Evolutionary conservation across 1,140 invertebrate species (phyloP), one percentile per base, ranked within the genome.

Genomic region (Nephila pilipes): DNA sequence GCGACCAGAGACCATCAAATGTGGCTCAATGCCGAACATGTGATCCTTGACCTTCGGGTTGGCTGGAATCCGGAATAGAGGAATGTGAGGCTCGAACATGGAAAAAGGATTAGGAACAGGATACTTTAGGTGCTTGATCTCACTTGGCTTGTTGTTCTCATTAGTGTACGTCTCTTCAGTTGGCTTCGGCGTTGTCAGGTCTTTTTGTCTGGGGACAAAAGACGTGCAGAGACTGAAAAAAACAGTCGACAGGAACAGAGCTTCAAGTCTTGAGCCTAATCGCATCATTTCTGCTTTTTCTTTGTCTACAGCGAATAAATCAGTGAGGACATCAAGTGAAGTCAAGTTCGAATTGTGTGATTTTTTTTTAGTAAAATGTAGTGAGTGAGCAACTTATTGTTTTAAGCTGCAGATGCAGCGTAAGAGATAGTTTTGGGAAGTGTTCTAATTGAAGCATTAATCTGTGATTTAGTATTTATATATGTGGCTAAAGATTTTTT

Each of bases 121-220:
- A 29, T 83, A 18, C 36, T 54, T 16, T 2, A 90, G 8, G 29
- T 57, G 38, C 57, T 60, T 81, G 22, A 91, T 65, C 32, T 38
- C 75, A 2, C 29, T 91, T 8, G 89, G 89, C 20, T 55, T 55
- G 36, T 91, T 91, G 55, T 91, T 22, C 1, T 91, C 79, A 32
- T 32, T 63, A 20, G 57, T 60, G 32, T 20, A 54, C 1, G 22
- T 29, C 22, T 63, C 89, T 22, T 81, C 80, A 18, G 32, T 55
- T 32, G 88, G 65, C 10, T 29, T 32, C 8, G 46, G 8, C 16
- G 88, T 80, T 4, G 69, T 32, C 4, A 29, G 4, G 20, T 54
- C 18, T 20, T 69, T 6, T 32, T 38, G 38, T 20, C 32, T 60
- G n/a, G 88, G 88, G 12, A 46, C 88, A 32, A 79, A 90, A 25